Percentiles rank a stretch among this genome's conserved stretches.
Conservation (phyloP, 2,113 vertebrate species). For the Sceloporus undulatus region DNA sequence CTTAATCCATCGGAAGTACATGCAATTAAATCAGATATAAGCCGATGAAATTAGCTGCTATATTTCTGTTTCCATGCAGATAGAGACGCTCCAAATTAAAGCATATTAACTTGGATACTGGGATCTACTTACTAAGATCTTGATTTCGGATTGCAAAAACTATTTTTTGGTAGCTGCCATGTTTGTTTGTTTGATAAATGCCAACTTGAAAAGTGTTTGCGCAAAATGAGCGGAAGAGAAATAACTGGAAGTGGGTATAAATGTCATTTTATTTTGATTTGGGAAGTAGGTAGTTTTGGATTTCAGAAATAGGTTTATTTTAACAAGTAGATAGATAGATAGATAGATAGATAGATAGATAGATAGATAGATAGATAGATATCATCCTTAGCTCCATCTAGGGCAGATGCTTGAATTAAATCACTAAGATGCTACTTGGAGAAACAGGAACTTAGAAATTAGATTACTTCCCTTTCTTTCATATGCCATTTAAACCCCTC, state of each 20-base stretch:
- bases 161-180: conserved; percentile 51
- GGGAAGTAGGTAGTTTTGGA: neutral
- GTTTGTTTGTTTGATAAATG: conserved; percentile 59
- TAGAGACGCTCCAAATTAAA: conserved; percentile 67
- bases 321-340: neutral
- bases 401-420: conserved; percentile 5
- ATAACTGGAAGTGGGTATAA: neutral
- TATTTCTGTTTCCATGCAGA: conserved; percentile 65
- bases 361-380: neutral
- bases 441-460: conserved; percentile 16
- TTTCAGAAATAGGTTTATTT: conserved; percentile 22
- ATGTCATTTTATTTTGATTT: neutral
- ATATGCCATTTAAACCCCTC: neutral
- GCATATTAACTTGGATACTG: conserved; percentile 65
- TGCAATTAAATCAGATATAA: conserved; percentile 74
- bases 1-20: conserved; percentile 69
- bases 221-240: conserved; percentile 54
- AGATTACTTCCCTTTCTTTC: neutral
- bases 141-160: conserved; percentile 63
- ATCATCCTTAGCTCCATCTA: neutral
- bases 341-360: no score
- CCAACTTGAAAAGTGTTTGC: conserved; percentile 46
- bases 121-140: conserved; percentile 61
- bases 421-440: conserved; percentile 29
- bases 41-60: conserved; percentile 72